Conservation (phyloP, 2,113 vertebrate genomes). For the Silurus glanis region DNA sequence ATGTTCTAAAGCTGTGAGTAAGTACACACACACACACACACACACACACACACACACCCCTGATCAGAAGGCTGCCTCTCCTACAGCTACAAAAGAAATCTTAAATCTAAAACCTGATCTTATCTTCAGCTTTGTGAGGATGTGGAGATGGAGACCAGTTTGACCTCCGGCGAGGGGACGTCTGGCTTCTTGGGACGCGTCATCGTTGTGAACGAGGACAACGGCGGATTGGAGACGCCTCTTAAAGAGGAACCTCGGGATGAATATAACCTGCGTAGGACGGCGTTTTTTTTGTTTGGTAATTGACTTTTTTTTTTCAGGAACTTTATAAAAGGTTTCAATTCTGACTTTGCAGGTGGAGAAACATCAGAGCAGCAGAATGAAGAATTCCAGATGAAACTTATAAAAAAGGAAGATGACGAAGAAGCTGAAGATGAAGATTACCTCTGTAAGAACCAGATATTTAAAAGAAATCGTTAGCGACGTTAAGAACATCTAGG, state of each 20-base stretch:
- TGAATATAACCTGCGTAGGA: not conserved
- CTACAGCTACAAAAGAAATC: not conserved
- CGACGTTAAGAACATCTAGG: not conserved
- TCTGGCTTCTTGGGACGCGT: slow-evolving; percentile 4
- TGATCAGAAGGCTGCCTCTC: not conserved
- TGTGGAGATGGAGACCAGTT: slow-evolving; percentile 10
- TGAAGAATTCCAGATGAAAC: slow-evolving; percentile 9
- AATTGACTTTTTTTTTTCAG: not conserved
- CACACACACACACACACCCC: not conserved
- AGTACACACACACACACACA: not conserved
- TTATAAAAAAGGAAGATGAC: slow-evolving; percentile 15
- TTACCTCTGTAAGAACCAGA: not conserved
- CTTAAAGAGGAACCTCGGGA: slow-evolving; percentile 11
- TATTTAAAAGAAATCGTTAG: not conserved
- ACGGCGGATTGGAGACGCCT: not conserved
- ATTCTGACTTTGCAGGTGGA: not conserved
- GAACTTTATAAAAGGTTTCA: not conserved
- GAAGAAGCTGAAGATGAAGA: slow-evolving; percentile 7
- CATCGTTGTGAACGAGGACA: not conserved
- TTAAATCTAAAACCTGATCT: not conserved
- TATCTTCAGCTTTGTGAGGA: not conserved
- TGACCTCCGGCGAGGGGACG: not conserved
- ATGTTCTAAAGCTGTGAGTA: too few species aligned
- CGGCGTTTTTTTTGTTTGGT: not conserved
- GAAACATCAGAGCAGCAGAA: not conserved